Conservation (phyloP, 2,888 invertebrate species). For the Nomada ferruginata region DNA sequence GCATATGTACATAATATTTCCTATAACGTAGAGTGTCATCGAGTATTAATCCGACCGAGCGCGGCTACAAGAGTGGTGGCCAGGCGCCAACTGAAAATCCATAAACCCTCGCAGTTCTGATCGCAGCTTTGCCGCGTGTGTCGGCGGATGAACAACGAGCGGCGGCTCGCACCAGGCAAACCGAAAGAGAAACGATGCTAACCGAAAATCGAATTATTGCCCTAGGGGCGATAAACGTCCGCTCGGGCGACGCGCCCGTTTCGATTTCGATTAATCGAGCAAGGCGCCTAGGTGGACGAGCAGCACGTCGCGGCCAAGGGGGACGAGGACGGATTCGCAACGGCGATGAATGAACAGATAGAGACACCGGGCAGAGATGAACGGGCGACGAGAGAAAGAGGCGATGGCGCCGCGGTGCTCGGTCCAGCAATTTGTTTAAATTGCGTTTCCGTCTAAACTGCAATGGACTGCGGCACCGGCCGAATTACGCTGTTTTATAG, state of each 20-base stretch:
- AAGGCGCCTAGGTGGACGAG: constrained; percentile 67
- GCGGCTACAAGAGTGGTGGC: constrained; percentile 52
- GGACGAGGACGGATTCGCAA: constrained; percentile 20
- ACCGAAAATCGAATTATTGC: constrained; percentile 80
- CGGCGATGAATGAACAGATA: constrained; percentile 46
- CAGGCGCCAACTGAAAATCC: constrained; percentile 67
- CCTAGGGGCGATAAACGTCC: constrained; percentile 78
- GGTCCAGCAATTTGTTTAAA: constrained; percentile 78
- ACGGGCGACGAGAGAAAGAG: constrained; percentile 26
- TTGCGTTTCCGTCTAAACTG: constrained; percentile 76
- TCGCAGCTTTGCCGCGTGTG: constrained; percentile 61
- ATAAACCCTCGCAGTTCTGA: constrained; percentile 62
- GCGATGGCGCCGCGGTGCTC: constrained; percentile 54
- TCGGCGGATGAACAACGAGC: constrained; percentile 64
- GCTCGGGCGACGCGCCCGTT: constrained; percentile 74
- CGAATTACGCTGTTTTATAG: constrained; percentile 76
- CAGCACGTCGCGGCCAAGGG: constrained; percentile 4
- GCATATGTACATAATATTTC: too few relatives aligned
- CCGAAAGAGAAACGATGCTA: constrained; percentile 45
- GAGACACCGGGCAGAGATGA: constrained; percentile 39
- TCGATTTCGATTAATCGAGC: constrained; percentile 81
- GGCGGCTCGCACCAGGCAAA: constrained; percentile 42
- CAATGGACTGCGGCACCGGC: constrained; percentile 70
- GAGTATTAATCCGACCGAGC: constrained; percentile 68
- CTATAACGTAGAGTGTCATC: constrained; percentile 46